Percentiles rank a stretch among this genome's conserved stretches.
Evolutionary conservation across 2,888 invertebrate species (phyloP).

Genomic region (Pedicia rivosa): DNA sequence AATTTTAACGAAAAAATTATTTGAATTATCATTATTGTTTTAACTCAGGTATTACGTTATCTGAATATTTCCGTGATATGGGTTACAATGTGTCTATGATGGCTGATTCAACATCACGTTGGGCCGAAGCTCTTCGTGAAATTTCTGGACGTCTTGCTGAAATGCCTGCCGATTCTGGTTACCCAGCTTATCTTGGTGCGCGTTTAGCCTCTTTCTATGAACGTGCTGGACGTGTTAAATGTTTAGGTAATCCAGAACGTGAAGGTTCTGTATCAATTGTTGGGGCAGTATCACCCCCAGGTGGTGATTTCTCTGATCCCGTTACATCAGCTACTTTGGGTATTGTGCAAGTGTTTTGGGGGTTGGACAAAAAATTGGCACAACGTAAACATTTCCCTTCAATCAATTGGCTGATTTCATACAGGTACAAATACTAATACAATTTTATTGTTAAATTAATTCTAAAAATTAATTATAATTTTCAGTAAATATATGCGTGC

Average conservation of each 20-base stretch:
- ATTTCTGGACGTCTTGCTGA: slow-evolving; percentile 99
- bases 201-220: slow-evolving; percentile 99
- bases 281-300: slow-evolving; percentile 98
- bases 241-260: slow-evolving; percentile 92
- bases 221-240: slow-evolving; percentile 94
- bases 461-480: slow-evolving; percentile 1
- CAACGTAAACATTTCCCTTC: slow-evolving; percentile 99
- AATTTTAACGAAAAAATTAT: background rate
- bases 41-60: slow-evolving; percentile 79
- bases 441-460: slow-evolving; percentile 5
- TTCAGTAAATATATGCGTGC: slow-evolving; percentile 94
- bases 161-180: slow-evolving; percentile 99
- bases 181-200: slow-evolving; percentile 97
- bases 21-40: slow-evolving; percentile 2
- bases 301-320: slow-evolving; percentile 99
- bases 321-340: slow-evolving; percentile 97
- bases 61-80: slow-evolving; percentile 99
- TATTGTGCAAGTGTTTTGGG: slow-evolving; percentile 99
- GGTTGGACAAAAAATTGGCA: slow-evolving; percentile 94
- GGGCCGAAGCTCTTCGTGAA: slow-evolving; percentile 99
- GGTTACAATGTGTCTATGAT: slow-evolving; percentile 99
- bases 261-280: slow-evolving; percentile 99
- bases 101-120: slow-evolving; percentile 99
- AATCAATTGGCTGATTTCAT: slow-evolving; percentile 99
- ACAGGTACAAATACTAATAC: slow-evolving; percentile 35